Conservation (phyloP, 2,113 vertebrate genomes). For the Paramisgurnus dabryanus region DNA sequence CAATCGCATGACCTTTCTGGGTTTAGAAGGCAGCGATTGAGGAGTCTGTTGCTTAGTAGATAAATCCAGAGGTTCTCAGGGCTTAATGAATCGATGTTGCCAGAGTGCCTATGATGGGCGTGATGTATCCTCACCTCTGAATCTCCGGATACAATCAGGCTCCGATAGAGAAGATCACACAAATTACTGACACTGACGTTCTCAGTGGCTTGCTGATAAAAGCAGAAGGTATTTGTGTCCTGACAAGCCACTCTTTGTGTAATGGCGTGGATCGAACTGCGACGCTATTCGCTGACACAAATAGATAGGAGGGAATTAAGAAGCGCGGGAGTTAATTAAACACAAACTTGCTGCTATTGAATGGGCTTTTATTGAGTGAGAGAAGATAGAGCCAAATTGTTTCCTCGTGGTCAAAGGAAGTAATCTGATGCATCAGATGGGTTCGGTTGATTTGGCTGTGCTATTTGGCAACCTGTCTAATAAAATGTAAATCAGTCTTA, state of each 20-base stretch:
- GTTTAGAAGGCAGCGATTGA: constrained; percentile 19
- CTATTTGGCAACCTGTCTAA: constrained; percentile 16
- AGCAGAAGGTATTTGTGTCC: constrained; percentile 12
- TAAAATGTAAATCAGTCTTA: not conserved
- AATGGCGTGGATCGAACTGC: constrained; percentile 8
- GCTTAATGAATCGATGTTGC: constrained; percentile 50
- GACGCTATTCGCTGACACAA: not conserved
- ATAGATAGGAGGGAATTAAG: constrained; percentile 25
- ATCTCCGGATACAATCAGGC: constrained; percentile 44
- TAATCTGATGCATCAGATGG: constrained; percentile 6
- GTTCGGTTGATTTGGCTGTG: not conserved
- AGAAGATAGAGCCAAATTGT: constrained; percentile 2
- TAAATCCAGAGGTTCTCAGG: constrained; percentile 26
- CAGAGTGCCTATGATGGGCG: constrained; percentile 34
- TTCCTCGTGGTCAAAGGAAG: not conserved
- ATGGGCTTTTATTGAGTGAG: constrained; percentile 28
- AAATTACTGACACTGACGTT: constrained; percentile 20
- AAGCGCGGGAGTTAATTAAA: constrained; percentile 34
- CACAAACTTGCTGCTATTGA: constrained; percentile 3
- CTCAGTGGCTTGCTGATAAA: constrained; percentile 20
- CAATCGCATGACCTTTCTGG: constrained; percentile 44
- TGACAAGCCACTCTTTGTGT: constrained; percentile 11
- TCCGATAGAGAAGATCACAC: constrained; percentile 27
- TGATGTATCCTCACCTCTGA: constrained; percentile 37
- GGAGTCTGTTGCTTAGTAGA: constrained; percentile 29